Evolutionary conservation across 1,140 invertebrate species (phyloP), one percentile per base, ranked within the genome.

Genomic region (Leptopilina clavipes): DNA sequence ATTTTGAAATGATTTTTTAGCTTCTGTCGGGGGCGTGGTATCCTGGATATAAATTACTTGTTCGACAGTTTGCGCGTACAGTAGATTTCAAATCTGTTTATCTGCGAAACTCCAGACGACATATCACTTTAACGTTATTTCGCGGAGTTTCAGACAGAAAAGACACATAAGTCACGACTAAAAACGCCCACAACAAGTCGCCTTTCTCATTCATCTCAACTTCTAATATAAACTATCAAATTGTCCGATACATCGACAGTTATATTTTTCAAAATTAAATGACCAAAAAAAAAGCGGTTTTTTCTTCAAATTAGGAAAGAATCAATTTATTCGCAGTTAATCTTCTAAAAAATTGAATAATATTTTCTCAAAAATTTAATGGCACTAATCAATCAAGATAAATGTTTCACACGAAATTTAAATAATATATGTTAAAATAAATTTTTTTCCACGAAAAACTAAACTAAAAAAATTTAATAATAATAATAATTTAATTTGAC

Each of bases 71-170:
- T 65, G 25, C 25, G 59, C 25, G 59, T 65, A 65, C 11, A 25
- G 59, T 65, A 65, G 59, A 65, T 65, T 65, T 65, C 22, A 65
- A 22, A 65, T 65, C 59, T 65, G 59, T 65, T 65, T 65, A 65
- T 65, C 59, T 65, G 22, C 59, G 12, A 65, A 65, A 65, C 59
- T 65, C 59, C 59, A 65, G 59, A 65, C 59, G 59, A 65, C 59
- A 37, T 65, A 65, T 65, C 59, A 31, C 59, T 65, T 65, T 65
- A 65, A 37, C 59, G 59, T 65, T 65, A 65, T 65, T 65, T 65
- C 59, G 22, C 59, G 10, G 12, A 65, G 59, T 65, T 65, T 22
- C 59, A 65, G 59, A 65, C 59, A 37, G 59, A 65, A 65, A 65
- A 65, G 59, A 65, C 59, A 65, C 59, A 65, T 65, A 65, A 65